These are phyloP conservation scores for Epizoanthus scotinus DNA, from an alignment of 92 coral and sea anemone species.

Conservation along the genomic window DNA sequence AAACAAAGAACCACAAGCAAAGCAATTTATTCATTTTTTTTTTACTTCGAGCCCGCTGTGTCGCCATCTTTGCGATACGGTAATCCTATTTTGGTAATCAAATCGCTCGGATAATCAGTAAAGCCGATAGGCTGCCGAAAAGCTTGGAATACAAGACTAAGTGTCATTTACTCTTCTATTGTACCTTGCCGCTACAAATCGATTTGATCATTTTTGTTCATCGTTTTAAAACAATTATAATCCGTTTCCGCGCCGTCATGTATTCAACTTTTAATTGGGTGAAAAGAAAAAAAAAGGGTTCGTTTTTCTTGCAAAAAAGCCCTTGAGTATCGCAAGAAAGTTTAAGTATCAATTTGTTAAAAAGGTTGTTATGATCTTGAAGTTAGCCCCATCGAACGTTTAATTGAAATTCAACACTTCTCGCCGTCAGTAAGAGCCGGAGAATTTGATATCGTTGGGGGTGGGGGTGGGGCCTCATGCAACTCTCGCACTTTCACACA, in stretches of 20 bases:
- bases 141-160: neutral
- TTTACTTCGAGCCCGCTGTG: constrained; percentile 28
- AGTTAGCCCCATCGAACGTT: constrained; percentile 8
- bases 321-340: neutral
- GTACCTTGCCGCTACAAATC: constrained; percentile 32
- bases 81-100: constrained; percentile 33
- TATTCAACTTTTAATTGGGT: neutral
- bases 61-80: constrained; percentile 23
- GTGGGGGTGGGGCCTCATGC: too few relatives aligned
- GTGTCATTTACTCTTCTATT: constrained; percentile 20
- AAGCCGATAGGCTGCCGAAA: constrained; percentile 36
- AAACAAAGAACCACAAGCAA: constrained; percentile 21
- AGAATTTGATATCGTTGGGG: too few relatives aligned
- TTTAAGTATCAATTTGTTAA: constrained; percentile 24
- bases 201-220: constrained; percentile 37
- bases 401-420: constrained; percentile 13
- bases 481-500: too few relatives aligned
- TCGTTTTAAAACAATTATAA: constrained; percentile 42
- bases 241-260: constrained; percentile 6
- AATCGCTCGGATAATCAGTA: constrained; percentile 7
- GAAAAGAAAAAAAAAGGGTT: neutral
- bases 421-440: too few relatives aligned
- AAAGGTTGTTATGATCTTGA: neutral
- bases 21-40: constrained; percentile 30
- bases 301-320: constrained; percentile 18